Percentiles rank a stretch among this genome's conserved stretches.
Conservation (phyloP, 2,888 invertebrate species). For the Hemaris fuciformis region DNA sequence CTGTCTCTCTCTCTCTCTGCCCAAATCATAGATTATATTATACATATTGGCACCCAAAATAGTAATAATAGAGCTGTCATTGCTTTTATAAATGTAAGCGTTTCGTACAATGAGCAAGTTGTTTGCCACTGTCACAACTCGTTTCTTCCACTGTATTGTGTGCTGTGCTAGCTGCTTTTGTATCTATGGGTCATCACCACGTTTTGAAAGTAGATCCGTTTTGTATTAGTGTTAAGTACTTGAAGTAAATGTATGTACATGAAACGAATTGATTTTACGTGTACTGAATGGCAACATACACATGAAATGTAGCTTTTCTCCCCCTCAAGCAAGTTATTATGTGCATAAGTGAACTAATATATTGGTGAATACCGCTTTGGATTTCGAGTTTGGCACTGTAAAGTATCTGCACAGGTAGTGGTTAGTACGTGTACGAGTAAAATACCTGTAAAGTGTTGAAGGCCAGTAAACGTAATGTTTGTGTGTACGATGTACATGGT, state of each 20-base stretch:
- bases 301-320: constrained; percentile 5
- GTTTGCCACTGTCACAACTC: constrained; percentile 78
- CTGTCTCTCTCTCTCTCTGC: constrained; percentile 63
- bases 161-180: constrained; percentile 82
- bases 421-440: neutral
- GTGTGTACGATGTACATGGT: constrained; percentile 7
- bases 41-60: constrained; percentile 74
- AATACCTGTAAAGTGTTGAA: too few species aligned
- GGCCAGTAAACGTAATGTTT: neutral
- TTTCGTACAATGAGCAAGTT: constrained; percentile 77
- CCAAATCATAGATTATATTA: constrained; percentile 62
- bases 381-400: constrained; percentile 62
- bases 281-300: constrained; percentile 26
- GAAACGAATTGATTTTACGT: neutral
- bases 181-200: constrained; percentile 79
- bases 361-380: constrained; percentile 9
- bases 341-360: constrained; percentile 11
- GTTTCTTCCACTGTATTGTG: constrained; percentile 80
- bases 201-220: constrained; percentile 67
- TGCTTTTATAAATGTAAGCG: constrained; percentile 80
- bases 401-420: constrained; percentile 59
- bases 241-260: constrained; percentile 10
- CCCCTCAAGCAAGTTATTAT: constrained; percentile 6
- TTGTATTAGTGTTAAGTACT: constrained; percentile 65
- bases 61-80: constrained; percentile 82